Evolutionary conservation across 2,888 invertebrate species (phyloP).

Genomic region (Hetaerina titia): DNA sequence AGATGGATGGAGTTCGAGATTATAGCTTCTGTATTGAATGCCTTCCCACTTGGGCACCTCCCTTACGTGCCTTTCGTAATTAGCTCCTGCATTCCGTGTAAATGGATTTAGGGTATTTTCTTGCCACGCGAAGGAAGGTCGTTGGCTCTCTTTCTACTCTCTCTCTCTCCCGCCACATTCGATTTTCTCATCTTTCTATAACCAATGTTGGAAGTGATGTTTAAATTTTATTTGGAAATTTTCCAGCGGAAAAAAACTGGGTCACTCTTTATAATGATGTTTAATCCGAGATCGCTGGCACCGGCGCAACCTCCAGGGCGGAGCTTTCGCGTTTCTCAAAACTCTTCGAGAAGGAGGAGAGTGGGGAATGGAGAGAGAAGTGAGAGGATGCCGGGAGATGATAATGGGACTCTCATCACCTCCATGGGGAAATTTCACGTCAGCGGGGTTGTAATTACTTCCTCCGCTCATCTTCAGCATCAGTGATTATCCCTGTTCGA

Average conservation of each 20-base stretch:
- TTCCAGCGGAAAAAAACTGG: constrained; percentile 45
- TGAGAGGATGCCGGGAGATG: background rate
- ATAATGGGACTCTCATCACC: background rate
- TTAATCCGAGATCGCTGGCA: constrained; percentile 27
- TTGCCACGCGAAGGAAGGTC: constrained; percentile 32
- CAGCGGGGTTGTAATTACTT: background rate
- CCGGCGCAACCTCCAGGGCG: background rate
- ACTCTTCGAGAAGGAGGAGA: background rate
- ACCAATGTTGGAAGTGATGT: constrained; percentile 28
- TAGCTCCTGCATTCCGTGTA: background rate
- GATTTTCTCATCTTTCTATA: constrained; percentile 10
- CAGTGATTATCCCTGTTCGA: too few relatives aligned
- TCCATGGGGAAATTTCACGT: background rate
- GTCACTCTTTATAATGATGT: background rate
- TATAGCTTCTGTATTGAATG: background rate
- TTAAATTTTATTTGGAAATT: constrained; percentile 32
- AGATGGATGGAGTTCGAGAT: background rate
- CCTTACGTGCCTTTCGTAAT: background rate
- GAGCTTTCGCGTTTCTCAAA: constrained; percentile 1
- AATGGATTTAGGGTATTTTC: background rate
- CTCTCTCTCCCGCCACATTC: background rate
- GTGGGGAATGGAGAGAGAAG: background rate
- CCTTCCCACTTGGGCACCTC: background rate
- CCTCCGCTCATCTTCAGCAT: background rate
- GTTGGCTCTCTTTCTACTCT: background rate